Conservation (phyloP, 64 coral and sea anemone species). For the Catalaphyllia jardinei region DNA sequence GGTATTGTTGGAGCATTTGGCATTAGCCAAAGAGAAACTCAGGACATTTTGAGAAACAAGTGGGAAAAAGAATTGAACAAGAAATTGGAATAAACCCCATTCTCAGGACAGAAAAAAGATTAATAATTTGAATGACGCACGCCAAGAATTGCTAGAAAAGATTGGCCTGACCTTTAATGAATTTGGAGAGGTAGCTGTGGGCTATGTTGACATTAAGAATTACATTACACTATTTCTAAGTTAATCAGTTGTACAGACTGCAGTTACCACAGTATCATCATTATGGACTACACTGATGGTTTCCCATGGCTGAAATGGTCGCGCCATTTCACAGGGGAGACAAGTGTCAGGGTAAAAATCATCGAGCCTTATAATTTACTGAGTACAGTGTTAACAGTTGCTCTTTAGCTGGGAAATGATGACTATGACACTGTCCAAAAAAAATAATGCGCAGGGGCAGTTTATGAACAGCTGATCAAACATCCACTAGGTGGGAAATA, state of each 20-base stretch:
- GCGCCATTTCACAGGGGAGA: conserved; percentile 42
- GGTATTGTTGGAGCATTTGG: conserved; percentile 46
- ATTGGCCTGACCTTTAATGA: conserved; percentile 47
- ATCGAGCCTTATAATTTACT: no score
- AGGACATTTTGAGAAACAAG: conserved; percentile 62
- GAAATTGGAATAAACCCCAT: conserved; percentile 57
- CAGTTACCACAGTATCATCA: conserved; percentile 23
- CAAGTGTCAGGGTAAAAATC: conserved; percentile 53
- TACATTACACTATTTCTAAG: conserved; percentile 27
- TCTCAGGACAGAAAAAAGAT: conserved; percentile 52
- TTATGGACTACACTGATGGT: conserved; percentile 38
- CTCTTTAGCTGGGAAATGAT: no score
- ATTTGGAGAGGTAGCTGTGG: conserved; percentile 54
- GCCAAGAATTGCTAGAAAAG: conserved; percentile 28
- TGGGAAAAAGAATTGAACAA: conserved; percentile 47
- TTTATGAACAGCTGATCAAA: no score
- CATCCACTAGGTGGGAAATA: no score
- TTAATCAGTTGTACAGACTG: neutral
- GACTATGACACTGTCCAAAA: no score
- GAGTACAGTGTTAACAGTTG: no score
- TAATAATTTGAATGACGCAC: conserved; percentile 28
- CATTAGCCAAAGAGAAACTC: conserved; percentile 51
- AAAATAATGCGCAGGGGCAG: no score
- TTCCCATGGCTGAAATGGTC: conserved; percentile 72
- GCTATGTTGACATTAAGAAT: conserved; percentile 55